Percentiles rank a stretch among this genome's conserved stretches.
phyloP scores from a whole-genome alignment of 2,797 vertebrate genomes.

The Phalanger gymnotis region DNA sequence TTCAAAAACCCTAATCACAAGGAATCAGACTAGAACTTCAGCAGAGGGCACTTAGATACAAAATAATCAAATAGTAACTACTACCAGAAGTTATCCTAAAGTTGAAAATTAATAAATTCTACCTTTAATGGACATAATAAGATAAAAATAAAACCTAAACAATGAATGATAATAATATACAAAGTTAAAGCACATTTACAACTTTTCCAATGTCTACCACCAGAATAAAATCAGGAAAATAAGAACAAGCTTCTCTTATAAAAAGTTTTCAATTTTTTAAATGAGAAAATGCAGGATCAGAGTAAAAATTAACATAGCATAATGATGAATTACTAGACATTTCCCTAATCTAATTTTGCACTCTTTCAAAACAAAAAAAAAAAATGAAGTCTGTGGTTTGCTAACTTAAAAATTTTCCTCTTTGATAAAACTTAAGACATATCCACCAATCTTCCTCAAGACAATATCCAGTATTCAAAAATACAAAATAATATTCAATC shows the following conservation, averaged over 20 bases:
- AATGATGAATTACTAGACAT: not conserved
- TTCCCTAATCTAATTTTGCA: not conserved
- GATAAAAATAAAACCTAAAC: not conserved
- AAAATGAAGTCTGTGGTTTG: not conserved
- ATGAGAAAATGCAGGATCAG: not conserved
- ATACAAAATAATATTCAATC: not conserved
- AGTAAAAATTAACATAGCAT: not conserved
- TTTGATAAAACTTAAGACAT: not conserved
- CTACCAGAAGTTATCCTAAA: not conserved
- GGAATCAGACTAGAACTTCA: not conserved
- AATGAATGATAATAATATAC: not conserved
- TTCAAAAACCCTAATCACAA: not conserved
- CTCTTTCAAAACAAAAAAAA: not conserved
- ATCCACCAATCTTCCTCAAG: not conserved
- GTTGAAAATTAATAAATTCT: not conserved
- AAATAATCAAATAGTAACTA: not conserved
- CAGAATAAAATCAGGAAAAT: not conserved
- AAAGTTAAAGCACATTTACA: not conserved
- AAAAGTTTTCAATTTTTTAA: not conserved
- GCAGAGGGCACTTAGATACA: not conserved
- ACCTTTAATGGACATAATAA: not conserved
- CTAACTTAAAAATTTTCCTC: not conserved
- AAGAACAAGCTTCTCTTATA: not conserved
- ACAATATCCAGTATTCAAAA: not conserved
- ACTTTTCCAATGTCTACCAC: not conserved